phyloP scores from a whole-genome alignment of 2,888 invertebrate species.

The Hartigia nigra region DNA sequence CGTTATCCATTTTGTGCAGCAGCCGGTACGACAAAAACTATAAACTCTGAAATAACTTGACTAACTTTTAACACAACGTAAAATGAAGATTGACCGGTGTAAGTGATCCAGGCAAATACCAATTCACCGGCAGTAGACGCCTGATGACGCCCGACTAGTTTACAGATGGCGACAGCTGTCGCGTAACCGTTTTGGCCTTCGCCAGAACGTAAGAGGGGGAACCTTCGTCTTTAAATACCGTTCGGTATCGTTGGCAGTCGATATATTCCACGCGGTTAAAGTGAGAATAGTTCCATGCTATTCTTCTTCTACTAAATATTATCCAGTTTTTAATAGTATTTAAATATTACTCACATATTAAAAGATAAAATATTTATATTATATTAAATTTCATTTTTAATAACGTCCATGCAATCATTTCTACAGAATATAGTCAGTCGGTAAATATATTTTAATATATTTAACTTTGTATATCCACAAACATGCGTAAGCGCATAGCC shows the following conservation, averaged over 20 bases:
- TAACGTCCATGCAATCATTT: too few species aligned
- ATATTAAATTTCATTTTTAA: too few species aligned
- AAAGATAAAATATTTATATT: too few species aligned
- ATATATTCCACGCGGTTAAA: background rate
- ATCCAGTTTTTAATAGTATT: background rate
- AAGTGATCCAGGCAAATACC: background rate
- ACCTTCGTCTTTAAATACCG: background rate
- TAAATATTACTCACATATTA: background rate
- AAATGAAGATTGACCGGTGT: background rate
- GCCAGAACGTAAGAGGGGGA: background rate
- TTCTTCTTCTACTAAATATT: background rate
- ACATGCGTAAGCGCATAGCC: too few species aligned
- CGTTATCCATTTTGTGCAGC: constrained; percentile 51
- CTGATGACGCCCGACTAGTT: background rate
- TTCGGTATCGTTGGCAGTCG: background rate
- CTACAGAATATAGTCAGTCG: too few species aligned
- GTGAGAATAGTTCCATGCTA: background rate
- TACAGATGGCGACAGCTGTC: background rate
- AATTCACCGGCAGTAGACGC: background rate
- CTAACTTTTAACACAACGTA: background rate
- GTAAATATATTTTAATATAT: background rate
- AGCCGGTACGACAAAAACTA: background rate
- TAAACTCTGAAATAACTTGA: background rate
- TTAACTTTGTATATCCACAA: background rate
- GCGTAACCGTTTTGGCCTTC: background rate